Evolutionary conservation across 2,797 vertebrate species (phyloP), one percentile per base, ranked within the genome.

Genomic region (Tragelaphus eurycerus): DNA sequence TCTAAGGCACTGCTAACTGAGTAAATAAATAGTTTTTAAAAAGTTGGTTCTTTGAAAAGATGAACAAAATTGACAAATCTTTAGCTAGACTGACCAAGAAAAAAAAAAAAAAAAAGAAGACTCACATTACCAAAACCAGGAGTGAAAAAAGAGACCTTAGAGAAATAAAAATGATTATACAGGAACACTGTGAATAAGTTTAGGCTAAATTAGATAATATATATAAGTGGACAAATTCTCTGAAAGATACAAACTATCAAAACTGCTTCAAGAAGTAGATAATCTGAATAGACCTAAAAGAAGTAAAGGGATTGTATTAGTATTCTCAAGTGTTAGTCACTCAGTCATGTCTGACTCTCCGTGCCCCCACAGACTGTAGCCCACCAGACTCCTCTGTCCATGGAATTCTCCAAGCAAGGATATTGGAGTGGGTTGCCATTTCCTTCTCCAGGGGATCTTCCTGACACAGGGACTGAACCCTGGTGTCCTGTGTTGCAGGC

Each of bases 151-250:
- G 52, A 48, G 74, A 85, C n/a, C 79, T 87, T 95, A 90, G 64
- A 92, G 59, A 91, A 89, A 93, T 93, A 82, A 86, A 74, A 96
- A 94, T n/a, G 29, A 86, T 91, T 96, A n/a, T 86, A 54, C 64
- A 92, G 62, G 31, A 94, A 94, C 64, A 90, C 54, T 74, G 59
- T 74, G 31, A 79, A 86, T 13, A 90, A 92, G 8, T 86, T 67
- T 23, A n/a, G 76, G 31, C 60, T 55, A 88, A 64, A 86, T 82
- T 89, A 95, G 48, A 79, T 84, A 84, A 87, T 16, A 46, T 90
- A 93, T 67, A 86, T 87, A 74, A 83, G 87, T 29, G 2, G 57
- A 52, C 38, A 91, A 23, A 64, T 74, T 86, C 43, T 95, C 86
- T 89, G 62, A 95, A 96, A 97, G 29, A 85, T 7, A 83, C 52